phyloP scores from a whole-genome alignment of 2,797 vertebrate genomes.

The Lacerta viridis region DNA sequence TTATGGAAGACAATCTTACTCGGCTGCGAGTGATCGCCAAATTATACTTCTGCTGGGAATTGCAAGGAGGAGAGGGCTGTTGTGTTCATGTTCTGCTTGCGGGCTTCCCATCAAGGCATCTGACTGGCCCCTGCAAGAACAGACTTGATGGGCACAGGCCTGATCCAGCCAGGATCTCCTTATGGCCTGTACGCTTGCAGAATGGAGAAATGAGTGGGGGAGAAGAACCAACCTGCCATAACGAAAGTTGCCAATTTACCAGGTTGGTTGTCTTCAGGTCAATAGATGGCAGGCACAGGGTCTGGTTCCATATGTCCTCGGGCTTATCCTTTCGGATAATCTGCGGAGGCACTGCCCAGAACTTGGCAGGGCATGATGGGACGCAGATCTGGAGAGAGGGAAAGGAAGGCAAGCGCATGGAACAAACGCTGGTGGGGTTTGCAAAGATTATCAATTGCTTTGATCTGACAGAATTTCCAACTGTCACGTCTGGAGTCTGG shows the following conservation, averaged over 20 bases:
- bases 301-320: conserved; percentile 53
- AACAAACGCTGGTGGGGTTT: too few relatives aligned
- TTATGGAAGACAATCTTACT: too few relatives aligned
- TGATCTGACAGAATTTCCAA: not conserved
- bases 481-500: not conserved
- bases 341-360: not conserved
- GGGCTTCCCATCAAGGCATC: too few relatives aligned
- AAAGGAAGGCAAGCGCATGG: not conserved
- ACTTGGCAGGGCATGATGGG: conserved; percentile 75
- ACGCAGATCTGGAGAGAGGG: conserved; percentile 85
- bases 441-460: not conserved
- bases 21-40: too few relatives aligned
- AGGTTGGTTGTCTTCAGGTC: not conserved
- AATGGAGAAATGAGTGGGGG: too few relatives aligned
- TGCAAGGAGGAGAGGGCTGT: too few relatives aligned
- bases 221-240: not conserved
- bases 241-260: conserved; percentile 63
- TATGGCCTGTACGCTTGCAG: not conserved
- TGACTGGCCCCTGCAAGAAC: too few relatives aligned
- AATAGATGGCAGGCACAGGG: conserved; percentile 82
- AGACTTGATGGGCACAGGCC: too few relatives aligned
- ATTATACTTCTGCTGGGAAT: too few relatives aligned
- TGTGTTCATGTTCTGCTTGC: too few relatives aligned
- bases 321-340: accelerated
- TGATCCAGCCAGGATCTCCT: too few relatives aligned